Evolutionary conservation across 2,888 invertebrate species (phyloP), one percentile per base, ranked within the genome.

Genomic region (Neoitamus cyanurus): DNA sequence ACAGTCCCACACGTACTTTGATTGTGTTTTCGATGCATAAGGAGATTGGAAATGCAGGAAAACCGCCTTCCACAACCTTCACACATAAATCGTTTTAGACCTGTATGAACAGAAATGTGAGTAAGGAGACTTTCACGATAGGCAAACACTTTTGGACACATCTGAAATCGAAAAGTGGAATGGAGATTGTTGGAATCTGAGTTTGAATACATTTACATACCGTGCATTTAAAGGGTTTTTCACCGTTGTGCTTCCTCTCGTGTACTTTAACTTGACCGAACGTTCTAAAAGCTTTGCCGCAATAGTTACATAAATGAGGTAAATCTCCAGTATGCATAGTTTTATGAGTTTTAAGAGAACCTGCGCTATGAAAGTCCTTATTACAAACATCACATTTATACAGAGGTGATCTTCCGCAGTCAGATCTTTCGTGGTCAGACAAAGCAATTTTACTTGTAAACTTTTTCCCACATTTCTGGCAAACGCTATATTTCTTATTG

Each of bases 31-130:
- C 92, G 90, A 88, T 92, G 92, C 25, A 92, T 92, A 78, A 92
- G 90, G 6, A 93, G 88, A 88, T 93, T 93, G 0, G 92, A 92
- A 82, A 92, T 91, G 87, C 93, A 93, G 3, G 93, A 93, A 88
- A 93, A 93, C 11, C 92, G 90, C 85, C 91, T 90, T 48, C 92
- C 92, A 86, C 93, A 93, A 2, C 91, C 91, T 85, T 91, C 90
- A 88, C 93, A 93, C 30, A 92, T 88, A 87, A 92, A 92, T 3
- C 92, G 92, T 85, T 92, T 92, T 6, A 92, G 90, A 83, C 93
- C 92, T 0, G 92, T 92, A 86, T 93, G 93, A 3, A 92, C 88
- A 2, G 92, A 92, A 88, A 91, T 91, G 86, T 93, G 93, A 1
- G 92, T 93, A 34, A 92, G 88, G 77, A 93, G 88, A 86, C 92